Base-by-base conservation (phyloP, 2,113 vertebrate species). In the Clarias macrocephalus region DNA sequence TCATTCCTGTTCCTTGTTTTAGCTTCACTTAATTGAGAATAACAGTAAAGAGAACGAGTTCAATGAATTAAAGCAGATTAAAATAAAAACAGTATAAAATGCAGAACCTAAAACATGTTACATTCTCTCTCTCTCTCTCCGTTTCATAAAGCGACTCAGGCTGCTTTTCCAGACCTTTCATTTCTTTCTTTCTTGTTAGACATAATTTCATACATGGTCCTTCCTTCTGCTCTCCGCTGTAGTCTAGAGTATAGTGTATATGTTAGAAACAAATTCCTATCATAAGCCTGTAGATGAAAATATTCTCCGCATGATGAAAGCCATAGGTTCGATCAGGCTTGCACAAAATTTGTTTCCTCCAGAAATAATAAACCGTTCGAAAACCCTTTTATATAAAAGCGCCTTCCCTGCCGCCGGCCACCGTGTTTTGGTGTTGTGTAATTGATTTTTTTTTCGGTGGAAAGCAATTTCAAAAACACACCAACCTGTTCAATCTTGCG, bases 401-500 rank as follows among this genome's bases (percentile, higher is more conserved):
- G 63, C 62, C 75, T 80, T 52, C 60, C 25, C 57, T 48, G n/a
- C 75, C 48, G 28, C 63, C 8, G 65, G 37, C 79, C 56, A 19
- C 23, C 2, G 54, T 15, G 28, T 63, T 80, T 89, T 48, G 48
- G 48, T 56, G 73, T 66, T 81, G 56, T 72, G 73, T 79, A 87
- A 85, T 87, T 90, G 86, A 80, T 85, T 90, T 88, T 83, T 48
- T 65, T 62, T 77, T 88, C 63, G 73, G 25, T 72, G 59, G 79
- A 87, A 89, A 85, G 86, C 80, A 87, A 89, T 86, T 87, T 87
- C 80, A 87, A 76, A 80, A 88, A 84, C 60, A 84, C 33, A 83
- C 82, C 84, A 59, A 84, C 85, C 68, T 77, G 86, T 80, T 63
- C 52, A 60, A 57, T 83, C 87, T 52, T n/a, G n/a, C 54, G 37